Conservation (phyloP, 2,797 vertebrate species). For the Mus minutoides region DNA sequence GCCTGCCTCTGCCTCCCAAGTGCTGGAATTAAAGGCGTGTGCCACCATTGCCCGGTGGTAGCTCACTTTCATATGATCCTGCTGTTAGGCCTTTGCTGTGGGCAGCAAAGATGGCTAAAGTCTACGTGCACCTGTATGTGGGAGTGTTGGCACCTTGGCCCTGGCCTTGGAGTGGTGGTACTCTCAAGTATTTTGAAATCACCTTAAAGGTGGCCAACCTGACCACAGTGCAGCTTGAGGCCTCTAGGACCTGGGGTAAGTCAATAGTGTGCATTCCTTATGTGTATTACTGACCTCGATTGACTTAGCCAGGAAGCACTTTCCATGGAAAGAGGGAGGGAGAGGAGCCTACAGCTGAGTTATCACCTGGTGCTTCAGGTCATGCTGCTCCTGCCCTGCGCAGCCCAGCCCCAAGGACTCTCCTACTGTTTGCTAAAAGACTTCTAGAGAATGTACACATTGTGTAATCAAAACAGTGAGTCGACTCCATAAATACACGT, state of each 20-base stretch:
- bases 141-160: not conserved
- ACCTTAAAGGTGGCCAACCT: not conserved
- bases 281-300: not conserved
- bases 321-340: not conserved
- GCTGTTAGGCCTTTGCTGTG: not conserved
- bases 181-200: not conserved
- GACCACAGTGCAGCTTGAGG: not conserved
- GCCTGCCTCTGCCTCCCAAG: too few relatives aligned
- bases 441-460: slow-evolving; percentile 21
- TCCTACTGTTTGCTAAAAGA: not conserved
- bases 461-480: not conserved
- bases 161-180: not conserved
- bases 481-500: not conserved
- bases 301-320: slow-evolving; percentile 18
- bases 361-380: not conserved
- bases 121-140: not conserved
- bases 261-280: not conserved
- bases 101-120: not conserved
- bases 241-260: not conserved
- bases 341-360: not conserved
- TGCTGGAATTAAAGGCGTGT: too few relatives aligned
- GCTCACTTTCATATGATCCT: not conserved
- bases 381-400: not conserved
- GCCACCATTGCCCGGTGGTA: not conserved
- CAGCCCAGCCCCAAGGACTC: not conserved